phyloP scores from a whole-genome alignment of 1,140 invertebrate genomes.

The Saccostrea glomerata region DNA sequence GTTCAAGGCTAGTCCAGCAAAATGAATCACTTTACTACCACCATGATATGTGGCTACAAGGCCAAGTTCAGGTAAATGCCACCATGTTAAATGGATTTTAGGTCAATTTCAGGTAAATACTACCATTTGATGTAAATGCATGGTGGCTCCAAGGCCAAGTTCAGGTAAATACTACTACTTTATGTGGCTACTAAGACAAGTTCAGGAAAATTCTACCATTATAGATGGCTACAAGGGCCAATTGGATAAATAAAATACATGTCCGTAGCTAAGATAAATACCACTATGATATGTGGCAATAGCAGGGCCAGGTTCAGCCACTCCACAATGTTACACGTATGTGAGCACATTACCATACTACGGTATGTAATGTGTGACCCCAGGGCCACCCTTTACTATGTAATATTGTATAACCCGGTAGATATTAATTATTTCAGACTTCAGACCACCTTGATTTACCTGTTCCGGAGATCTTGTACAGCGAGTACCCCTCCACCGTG shows the following conservation, averaged over 20 bases:
- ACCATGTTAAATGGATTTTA: background rate
- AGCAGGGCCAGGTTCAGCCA: slow-evolving; percentile 64
- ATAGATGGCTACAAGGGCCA: slow-evolving; percentile 58
- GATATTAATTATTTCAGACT: background rate
- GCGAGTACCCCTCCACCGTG: slow-evolving; percentile 68
- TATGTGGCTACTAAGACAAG: background rate
- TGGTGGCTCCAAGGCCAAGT: slow-evolving; percentile 65
- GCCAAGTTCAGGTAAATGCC: slow-evolving; percentile 57
- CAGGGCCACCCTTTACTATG: too few species aligned
- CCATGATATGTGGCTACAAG: slow-evolving; percentile 69
- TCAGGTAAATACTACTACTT: slow-evolving; percentile 46
- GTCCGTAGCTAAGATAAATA: too few species aligned
- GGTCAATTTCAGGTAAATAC: too few species aligned
- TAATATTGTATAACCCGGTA: too few species aligned
- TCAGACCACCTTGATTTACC: slow-evolving; percentile 48
- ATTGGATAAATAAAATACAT: slow-evolving; percentile 15
- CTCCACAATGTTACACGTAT: background rate
- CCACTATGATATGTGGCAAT: too few species aligned
- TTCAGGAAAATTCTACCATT: too few species aligned
- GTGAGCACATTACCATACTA: too few species aligned
- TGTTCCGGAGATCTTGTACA: slow-evolving; percentile 67
- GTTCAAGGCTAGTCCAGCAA: slow-evolving; percentile 60
- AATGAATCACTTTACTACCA: slow-evolving; percentile 63
- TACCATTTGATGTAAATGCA: slow-evolving; percentile 45
- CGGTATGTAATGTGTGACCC: too few species aligned